Base-by-base conservation (phyloP, 2,888 invertebrate species). In the Serripes groenlandicus region DNA sequence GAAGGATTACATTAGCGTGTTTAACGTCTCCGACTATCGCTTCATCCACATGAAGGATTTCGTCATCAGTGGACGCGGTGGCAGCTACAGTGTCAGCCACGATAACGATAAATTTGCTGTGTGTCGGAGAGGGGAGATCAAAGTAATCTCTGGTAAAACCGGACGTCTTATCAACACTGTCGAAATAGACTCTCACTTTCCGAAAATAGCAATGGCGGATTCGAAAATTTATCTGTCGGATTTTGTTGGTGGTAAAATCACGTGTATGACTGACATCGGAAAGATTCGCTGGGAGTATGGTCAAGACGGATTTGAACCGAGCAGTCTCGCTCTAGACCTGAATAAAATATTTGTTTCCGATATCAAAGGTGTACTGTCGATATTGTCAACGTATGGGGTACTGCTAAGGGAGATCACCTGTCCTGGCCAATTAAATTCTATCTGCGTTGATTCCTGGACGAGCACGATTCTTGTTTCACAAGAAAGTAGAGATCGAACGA, bases 341-440 rank as follows among this genome's bases (percentile, higher is more conserved):
- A 86, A 86, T 58, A 83, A 86, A 49, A 62, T 86, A 23, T 86
- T 83, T 42, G 70, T 86, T 3, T 77, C 81, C 5, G 86, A 86
- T 60, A 56, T 79, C 1, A 78, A 81, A 70, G 86, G 86, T 0
- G 73, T 52, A 26, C 75, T 86, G 42, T 52, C 76, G 2, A 66
- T 86, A 0, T 54, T 86, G 78, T 86, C 86, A 2, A 86, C 86
- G 4, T 86, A 83, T 60, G 86, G 86, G 4, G 64, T 83, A n/a
- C 73, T 83, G n/a, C 64, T 83, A n/a, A 70, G 83, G 26, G 78
- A 76, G 23, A 56, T 86, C 15, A 54, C 81, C 9, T 83, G 86
- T 66, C 54, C 73, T 7, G 86, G 86, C 21, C 83, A 74, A 26
- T 49, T 86, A 21, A 66, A 77, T 18, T 58, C 83, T 3, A 18